These are phyloP conservation scores for Setophaga petechia DNA, from an alignment of 2,113 vertebrate species.

Conservation along the genomic window DNA sequence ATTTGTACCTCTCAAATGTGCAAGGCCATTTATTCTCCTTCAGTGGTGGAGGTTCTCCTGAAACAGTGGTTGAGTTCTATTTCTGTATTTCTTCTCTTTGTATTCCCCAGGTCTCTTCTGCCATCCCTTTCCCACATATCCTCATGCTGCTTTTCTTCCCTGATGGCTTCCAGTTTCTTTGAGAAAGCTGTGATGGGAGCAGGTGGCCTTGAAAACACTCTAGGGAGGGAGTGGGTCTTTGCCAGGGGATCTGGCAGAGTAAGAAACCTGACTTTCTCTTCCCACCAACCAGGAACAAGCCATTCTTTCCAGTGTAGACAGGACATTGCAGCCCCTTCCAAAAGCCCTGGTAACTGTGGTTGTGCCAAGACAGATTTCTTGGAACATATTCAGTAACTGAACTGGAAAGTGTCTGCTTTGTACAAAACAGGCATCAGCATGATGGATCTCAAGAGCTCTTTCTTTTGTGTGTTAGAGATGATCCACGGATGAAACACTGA, in stretches of 20 bases:
- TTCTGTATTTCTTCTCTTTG: not conserved
- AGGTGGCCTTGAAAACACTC: not conserved
- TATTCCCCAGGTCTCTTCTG: not conserved
- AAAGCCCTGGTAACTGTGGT: not conserved
- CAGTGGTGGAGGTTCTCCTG: not conserved
- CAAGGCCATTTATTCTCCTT: not conserved
- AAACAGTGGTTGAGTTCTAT: not conserved
- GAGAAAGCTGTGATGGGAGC: not conserved
- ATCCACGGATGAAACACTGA: not conserved
- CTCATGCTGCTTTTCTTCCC: not conserved
- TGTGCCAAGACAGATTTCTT: not conserved
- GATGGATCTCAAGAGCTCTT: not conserved
- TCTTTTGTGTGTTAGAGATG: not conserved
- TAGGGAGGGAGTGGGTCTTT: not conserved
- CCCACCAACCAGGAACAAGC: not conserved
- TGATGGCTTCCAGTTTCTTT: not conserved
- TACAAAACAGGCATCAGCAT: not conserved
- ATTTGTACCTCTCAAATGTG: rapidly evolving
- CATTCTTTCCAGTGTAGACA: not conserved
- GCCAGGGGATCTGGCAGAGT: not conserved
- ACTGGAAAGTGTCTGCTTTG: not conserved
- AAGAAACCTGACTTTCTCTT: not conserved
- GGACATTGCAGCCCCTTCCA: not conserved
- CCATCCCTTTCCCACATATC: not conserved
- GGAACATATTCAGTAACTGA: not conserved